Conservation (phyloP, 2,888 invertebrate species). For the Conomelus anceps region DNA sequence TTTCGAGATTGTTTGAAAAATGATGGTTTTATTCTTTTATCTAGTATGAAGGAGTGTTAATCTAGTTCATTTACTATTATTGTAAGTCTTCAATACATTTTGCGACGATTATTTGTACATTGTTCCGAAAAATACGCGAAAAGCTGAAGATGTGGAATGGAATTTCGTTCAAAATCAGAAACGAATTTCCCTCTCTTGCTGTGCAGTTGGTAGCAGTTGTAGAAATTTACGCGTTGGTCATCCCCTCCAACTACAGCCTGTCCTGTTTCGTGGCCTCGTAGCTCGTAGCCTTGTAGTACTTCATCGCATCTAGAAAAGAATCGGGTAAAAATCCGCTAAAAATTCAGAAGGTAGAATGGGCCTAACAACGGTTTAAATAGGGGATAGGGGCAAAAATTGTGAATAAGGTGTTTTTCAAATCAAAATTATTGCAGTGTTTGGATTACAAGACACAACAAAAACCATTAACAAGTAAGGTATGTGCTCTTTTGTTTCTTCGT, state of each 20-base stretch:
- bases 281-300: not conserved
- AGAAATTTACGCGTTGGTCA: not conserved
- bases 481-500: not conserved
- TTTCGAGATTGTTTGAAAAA: too few relatives aligned
- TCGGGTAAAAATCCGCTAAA: not conserved
- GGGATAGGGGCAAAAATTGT: not conserved
- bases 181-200: not conserved
- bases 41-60: too few relatives aligned
- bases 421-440: not conserved
- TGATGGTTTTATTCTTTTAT: too few relatives aligned
- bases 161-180: not conserved
- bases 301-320: not conserved
- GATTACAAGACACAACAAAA: not conserved
- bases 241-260: not conserved
- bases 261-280: not conserved
- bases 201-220: not conserved
- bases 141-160: not conserved
- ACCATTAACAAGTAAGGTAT: not conserved
- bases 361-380: not conserved
- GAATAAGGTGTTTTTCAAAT: not conserved
- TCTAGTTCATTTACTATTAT: too few relatives aligned
- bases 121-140: not conserved
- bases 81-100: too few relatives aligned
- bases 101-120: too few relatives aligned
- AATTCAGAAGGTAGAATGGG: not conserved